A percentile compares a stretch with the other conserved stretches of the same genome.
These are phyloP conservation scores for Heterodera carotae DNA, from an alignment of 1,140 invertebrate species.

Conservation along the genomic window DNA sequence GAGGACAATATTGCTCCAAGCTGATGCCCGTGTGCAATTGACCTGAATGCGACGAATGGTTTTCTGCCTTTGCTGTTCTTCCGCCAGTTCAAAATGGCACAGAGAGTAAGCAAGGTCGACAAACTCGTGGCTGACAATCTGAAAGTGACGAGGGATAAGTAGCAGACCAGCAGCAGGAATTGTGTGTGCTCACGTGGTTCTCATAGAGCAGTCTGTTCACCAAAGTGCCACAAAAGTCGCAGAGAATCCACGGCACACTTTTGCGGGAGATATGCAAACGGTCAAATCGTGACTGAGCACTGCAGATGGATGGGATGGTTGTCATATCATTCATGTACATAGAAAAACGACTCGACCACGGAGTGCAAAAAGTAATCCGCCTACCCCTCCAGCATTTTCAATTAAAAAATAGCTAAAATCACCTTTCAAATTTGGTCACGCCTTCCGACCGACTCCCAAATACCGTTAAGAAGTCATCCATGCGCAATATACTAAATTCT, in stretches of 20 bases:
- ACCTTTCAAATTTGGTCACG: neutral
- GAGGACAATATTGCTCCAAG: no score
- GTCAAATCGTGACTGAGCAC: constrained; percentile 19
- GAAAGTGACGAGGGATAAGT: neutral
- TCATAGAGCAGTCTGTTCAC: constrained; percentile 14
- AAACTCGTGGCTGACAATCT: neutral
- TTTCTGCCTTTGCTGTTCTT: neutral
- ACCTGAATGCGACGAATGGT: neutral
- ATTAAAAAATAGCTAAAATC: neutral
- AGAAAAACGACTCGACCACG: no score
- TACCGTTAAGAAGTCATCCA: constrained; percentile 2
- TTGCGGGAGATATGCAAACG: constrained; percentile 9
- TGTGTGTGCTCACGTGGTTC: neutral
- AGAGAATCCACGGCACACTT: constrained; percentile 21
- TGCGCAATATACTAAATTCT: neutral
- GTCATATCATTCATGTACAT: no score
- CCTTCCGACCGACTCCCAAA: neutral
- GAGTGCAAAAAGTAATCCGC: no score
- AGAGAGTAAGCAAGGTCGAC: neutral
- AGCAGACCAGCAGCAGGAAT: no score
- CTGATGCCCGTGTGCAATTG: no score
- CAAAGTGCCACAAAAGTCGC: constrained; percentile 13
- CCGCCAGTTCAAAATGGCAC: neutral
- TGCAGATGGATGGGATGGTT: neutral
- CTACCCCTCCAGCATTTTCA: no score